Evolutionary conservation across 2,113 vertebrate genomes (phyloP), one percentile per base, ranked within the genome.

Genomic region (Ailuropoda melanoleuca): DNA sequence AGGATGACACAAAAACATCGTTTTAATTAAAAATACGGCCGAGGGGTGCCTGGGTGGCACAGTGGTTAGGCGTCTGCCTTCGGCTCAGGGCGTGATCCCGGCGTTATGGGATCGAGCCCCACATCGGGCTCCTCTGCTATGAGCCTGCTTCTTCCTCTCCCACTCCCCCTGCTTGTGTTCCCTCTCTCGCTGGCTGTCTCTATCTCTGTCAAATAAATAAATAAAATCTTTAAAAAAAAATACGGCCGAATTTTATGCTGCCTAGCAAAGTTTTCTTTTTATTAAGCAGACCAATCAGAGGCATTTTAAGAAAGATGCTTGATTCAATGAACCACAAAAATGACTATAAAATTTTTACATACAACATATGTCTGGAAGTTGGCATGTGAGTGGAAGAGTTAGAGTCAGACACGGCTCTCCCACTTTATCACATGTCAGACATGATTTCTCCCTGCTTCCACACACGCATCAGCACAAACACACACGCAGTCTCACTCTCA

Each of bases 211-310:
- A n/a, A n/a, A n/a, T n/a, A n/a, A n/a, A n/a, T n/a, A n/a, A n/a
- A n/a, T n/a, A n/a, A n/a, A n/a, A n/a, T n/a, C n/a, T n/a, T n/a
- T n/a, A n/a, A n/a, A n/a, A n/a, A 96, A 56, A 90, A 89, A 78
- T 37, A 83, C 6, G 58, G 64, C 72, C 64, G 68, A 94, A 14
- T 60, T 86, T 37, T 88, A 18, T 11, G 80, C 56, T 92, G 37
- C 74, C 43, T 91, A 70, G 56, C 18, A 72, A 95, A 37, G 13
- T 53, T 83, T 93, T 80, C 64, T 87, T 96, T 92, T 91, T 80
- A 94, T 96, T 94, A 96, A 95, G 80, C n/a, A 96, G 46, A 92
- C 10, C 37, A 78, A 86, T 46, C 56, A 90, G 8, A 96, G 88
- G 86, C 48, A 97, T 56, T 87, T 96, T 29, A 64, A 37, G 92